Percentiles rank a stretch among this genome's conserved stretches.
Evolutionary conservation across 2,888 invertebrate genomes (phyloP).

Genomic region (Lasioglossum oenotherae): DNA sequence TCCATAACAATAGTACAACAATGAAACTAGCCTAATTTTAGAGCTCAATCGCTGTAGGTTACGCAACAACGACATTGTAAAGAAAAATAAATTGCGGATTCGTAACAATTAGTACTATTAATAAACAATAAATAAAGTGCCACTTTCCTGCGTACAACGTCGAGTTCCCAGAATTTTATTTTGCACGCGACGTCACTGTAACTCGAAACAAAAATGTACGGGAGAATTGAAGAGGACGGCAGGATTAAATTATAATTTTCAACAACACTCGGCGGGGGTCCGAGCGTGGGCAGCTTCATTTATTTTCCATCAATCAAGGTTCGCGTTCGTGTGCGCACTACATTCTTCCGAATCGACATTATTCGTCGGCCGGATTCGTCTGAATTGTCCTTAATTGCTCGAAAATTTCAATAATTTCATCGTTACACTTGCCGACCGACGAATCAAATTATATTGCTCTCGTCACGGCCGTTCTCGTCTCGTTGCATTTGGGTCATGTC

Average conservation of each 20-base stretch:
- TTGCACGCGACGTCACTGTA: not conserved
- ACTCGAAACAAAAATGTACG: not conserved
- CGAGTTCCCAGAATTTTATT: not conserved
- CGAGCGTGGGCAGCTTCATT: not conserved
- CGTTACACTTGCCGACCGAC: conserved; percentile 8
- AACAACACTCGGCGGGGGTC: not conserved
- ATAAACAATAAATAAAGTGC: no score
- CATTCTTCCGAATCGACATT: not conserved
- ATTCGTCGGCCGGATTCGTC: conserved; percentile 20
- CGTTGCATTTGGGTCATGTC: conserved; percentile 67
- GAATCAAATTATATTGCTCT: conserved; percentile 47
- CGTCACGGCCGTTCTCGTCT: conserved; percentile 52
- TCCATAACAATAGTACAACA: no score
- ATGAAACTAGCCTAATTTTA: no score
- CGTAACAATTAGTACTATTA: no score
- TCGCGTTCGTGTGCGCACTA: not conserved
- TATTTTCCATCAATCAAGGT: not conserved
- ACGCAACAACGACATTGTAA: no score
- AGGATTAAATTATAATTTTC: not conserved
- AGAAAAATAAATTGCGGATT: no score
- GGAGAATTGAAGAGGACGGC: not conserved
- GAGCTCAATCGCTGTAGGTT: no score
- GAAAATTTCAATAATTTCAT: conserved; percentile 44
- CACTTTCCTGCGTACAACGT: no score
- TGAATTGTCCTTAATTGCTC: conserved; percentile 50